These are phyloP conservation scores for Lytechinus variegatus DNA, from an alignment of 35 echinoderm and acorn worm species.

Conservation along the genomic window DNA sequence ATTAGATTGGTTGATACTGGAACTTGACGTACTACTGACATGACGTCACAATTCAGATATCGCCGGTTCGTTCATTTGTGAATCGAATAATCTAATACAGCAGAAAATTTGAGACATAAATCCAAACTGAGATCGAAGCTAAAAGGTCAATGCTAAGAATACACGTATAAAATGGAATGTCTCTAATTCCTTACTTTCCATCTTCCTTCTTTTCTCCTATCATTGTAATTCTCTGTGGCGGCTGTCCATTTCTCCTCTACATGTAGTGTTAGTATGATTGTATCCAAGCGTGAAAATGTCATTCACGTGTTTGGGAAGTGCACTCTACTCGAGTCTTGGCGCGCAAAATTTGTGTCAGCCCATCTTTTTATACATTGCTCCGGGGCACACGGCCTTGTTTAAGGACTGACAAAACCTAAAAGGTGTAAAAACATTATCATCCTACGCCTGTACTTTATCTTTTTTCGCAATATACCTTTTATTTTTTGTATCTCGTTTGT, in stretches of 20 bases:
- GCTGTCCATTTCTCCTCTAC: neutral
- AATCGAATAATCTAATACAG: neutral
- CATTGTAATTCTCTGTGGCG: neutral
- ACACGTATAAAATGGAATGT: neutral
- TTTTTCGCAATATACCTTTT: neutral
- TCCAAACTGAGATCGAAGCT: neutral
- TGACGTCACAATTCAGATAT: neutral
- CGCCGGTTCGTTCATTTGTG: neutral
- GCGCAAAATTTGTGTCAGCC: constrained; percentile 5
- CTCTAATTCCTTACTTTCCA: neutral
- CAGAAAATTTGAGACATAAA: neutral
- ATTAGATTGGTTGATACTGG: too few species aligned
- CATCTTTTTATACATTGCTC: neutral
- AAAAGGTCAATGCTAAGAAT: neutral
- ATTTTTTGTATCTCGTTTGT: neutral
- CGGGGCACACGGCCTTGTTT: neutral
- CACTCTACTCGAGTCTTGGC: neutral
- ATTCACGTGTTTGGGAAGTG: constrained; percentile 10
- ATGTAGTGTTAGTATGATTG: neutral
- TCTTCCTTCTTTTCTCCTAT: neutral
- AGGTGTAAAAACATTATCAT: constrained; percentile 10
- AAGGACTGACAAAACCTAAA: neutral
- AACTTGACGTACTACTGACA: neutral
- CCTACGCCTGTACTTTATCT: neutral
- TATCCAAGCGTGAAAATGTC: constrained; percentile 1